Evolutionary conservation across 2,113 vertebrate genomes (phyloP), one percentile per base, ranked within the genome.

Genomic region (Hippopotamus amphibius): DNA sequence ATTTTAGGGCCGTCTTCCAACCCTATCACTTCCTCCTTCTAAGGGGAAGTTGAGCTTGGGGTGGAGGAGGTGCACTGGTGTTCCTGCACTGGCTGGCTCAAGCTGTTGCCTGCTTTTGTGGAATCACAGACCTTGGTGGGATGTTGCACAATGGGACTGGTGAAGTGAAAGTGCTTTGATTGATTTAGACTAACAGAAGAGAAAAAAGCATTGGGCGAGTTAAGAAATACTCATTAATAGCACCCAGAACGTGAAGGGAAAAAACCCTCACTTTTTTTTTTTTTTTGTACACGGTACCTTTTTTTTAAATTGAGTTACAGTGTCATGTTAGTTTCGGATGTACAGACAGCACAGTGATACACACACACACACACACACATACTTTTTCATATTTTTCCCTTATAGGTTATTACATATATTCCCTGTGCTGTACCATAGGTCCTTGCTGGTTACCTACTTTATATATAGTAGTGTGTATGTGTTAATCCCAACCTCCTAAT

Each of bases 1-100:
- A 15, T 59, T 28, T 88, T 24, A 82, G 76, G 95, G 81, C 81
- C 77, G 17, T 46, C 76, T 79, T 95, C 92, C 92, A 93, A 21
- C 30, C 57, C 57, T 26, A 22, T 71, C 46, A 41, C 87, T 96
- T 96, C 92, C 93, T 98, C 12, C 61, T 96, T 28, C 59, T 65
- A 43, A 16, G 10, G 80, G 89, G 72, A 83, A 91, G 61, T 71
- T 16, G 85, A 48, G 85, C 61, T 63, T 46, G 68, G 77, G 50
- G 43, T 5, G 21, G 28, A 74, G 76, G 71, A 59, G 53, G n/a
- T 53, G 24, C 48, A 5, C 1, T 12, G n/a, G 19, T 7, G 43
- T 90, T 84, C 43, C 93, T 55, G 65, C 76, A 16, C 41, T 21
- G 4, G 74, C 0, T 6, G 6, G 3, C 17, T 66, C 57, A 16